Evolutionary conservation across 2,113 vertebrate genomes (phyloP), one percentile per base, ranked within the genome.

Genomic region (Coracopsis vasa): DNA sequence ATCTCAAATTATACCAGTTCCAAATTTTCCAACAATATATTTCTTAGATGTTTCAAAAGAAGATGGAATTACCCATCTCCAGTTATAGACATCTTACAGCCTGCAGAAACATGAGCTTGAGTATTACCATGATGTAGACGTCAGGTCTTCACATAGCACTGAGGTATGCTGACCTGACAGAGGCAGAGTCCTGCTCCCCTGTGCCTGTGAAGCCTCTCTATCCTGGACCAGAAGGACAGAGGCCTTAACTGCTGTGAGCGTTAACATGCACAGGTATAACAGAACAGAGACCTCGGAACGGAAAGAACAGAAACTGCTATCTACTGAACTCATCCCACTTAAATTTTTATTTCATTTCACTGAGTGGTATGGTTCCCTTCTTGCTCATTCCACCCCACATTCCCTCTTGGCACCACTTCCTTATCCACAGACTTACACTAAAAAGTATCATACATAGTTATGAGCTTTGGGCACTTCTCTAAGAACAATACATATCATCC

Each of bases 111-210:
- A 11, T 0, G 3, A 31, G 29, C 51, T 3, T 33, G 35, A 47
- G 19, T 16, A 16, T n/a, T 64, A 15, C 5, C 47, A 24, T 1
- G 18, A 7, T 0, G n/a, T 5, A 33, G 39, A 67, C 45, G 10
- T 8, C 27, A 72, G 69, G 27, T 8, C 24, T 64, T 17, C 33
- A 77, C 37, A 4, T 27, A 48, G 28, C 53, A 45, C 7, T 29
- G 29, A 29, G 31, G 11, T 14, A 23, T 2, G 3, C 0, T 6
- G 1, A 7, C 14, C 33, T 15, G 18, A 19, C 39, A 50, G 28
- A 44, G 51, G 28, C 28, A 45, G 14, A 3, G 8, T 29, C 50
- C 50, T 18, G 27, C 3, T 71, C 9, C 54, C 5, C 9, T 8
- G 10, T 9, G 35, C 2, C 37, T 39, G 2, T 15, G n/a, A 31